Evolutionary conservation across 2,113 vertebrate species (phyloP).

Genomic region (Leptosomus discolor): DNA sequence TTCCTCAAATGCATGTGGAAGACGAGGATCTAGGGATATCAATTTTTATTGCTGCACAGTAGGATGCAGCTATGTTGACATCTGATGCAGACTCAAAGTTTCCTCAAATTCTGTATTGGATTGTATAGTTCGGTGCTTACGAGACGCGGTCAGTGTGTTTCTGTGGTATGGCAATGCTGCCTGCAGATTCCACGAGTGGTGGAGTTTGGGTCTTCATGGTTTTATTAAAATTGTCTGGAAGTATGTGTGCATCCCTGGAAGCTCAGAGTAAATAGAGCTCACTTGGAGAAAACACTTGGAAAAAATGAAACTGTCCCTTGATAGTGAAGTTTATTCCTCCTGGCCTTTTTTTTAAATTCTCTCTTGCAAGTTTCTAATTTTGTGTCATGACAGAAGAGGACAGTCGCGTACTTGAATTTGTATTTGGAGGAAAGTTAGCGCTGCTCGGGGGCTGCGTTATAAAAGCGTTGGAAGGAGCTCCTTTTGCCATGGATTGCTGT

Average conservation of each 20-base stretch:
- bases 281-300: not conserved
- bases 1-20: not conserved
- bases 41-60: not conserved
- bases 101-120: not conserved
- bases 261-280: not conserved
- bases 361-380: not conserved
- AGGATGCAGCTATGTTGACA: not conserved
- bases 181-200: not conserved
- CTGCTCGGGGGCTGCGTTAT: accelerated
- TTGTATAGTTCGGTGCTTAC: not conserved
- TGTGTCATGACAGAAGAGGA: not conserved
- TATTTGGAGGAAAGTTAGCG: not conserved
- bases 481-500: not conserved
- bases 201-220: not conserved
- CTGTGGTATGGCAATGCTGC: not conserved
- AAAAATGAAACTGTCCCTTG: not conserved
- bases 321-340: not conserved
- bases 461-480: not conserved
- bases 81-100: not conserved
- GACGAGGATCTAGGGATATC: not conserved
- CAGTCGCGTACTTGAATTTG: accelerated
- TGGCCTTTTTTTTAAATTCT: not conserved
- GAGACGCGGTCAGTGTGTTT: not conserved
- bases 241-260: accelerated
- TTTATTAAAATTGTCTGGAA: not conserved